A percentile compares a stretch with the other conserved stretches of the same genome.
Evolutionary conservation across 2,888 invertebrate species (phyloP).

Genomic region (Drosophila vallismaia): DNA sequence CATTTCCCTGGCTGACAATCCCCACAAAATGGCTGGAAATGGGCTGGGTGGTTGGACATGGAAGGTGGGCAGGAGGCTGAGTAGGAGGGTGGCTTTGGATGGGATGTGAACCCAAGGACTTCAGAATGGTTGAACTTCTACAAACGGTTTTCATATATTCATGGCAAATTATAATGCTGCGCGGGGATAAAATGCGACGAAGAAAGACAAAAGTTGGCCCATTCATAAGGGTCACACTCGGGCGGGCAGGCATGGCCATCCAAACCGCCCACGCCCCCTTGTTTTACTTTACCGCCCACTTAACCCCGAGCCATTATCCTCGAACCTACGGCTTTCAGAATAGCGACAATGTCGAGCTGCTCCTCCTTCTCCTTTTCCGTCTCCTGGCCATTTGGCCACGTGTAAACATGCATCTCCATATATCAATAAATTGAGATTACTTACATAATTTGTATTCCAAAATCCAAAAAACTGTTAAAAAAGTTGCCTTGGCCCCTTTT

Average conservation of each 20-base stretch:
- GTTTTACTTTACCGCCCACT: not conserved
- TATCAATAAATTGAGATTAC: conserved; percentile 80
- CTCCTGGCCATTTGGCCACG: conserved; percentile 22
- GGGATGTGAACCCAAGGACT: conserved; percentile 19
- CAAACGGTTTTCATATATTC: conserved; percentile 72
- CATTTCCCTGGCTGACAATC: conserved; percentile 46
- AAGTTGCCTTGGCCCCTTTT: conserved; percentile 59
- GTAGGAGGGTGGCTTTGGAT: not conserved
- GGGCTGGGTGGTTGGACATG: not conserved
- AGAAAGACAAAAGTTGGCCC: conserved; percentile 66
- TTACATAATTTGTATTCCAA: conserved; percentile 78
- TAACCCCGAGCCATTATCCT: not conserved
- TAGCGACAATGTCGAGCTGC: conserved; percentile 42
- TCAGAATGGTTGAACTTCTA: conserved; percentile 51
- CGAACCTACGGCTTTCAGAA: conserved; percentile 5
- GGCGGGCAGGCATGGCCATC: conserved; percentile 48
- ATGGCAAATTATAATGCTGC: conserved; percentile 71
- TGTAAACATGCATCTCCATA: conserved; percentile 50
- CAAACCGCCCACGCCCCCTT: conserved; percentile 9
- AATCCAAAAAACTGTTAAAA: conserved; percentile 75
- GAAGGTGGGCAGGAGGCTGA: not conserved
- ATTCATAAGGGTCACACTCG: conserved; percentile 73
- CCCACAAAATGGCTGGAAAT: conserved; percentile 14
- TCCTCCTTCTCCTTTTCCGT: not conserved
- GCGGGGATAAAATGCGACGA: conserved; percentile 50